Evolutionary conservation across 2,888 invertebrate genomes (phyloP), one percentile per base, ranked within the genome.

Genomic region (Eumacrocentrus americanus): DNA sequence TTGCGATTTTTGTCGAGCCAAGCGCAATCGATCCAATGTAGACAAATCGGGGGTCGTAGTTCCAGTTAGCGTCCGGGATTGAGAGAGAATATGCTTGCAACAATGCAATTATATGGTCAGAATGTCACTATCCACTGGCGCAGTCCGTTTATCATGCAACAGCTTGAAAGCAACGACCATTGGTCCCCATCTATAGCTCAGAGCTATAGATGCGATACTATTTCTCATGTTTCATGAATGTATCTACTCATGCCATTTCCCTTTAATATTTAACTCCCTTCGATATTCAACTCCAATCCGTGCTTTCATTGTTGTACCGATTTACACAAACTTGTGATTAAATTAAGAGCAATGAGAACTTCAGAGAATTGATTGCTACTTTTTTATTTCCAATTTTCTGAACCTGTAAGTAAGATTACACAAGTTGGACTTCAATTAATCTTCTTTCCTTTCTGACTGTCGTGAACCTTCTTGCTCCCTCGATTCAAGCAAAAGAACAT

Each of bases 91-190:
- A 35, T 51, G 42, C 54, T 14, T 56, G 44, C 37, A 59, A 64
- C 67, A 64, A 64, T 62, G 67, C 69, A 70, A 72, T 72, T 67
- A 68, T 69, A 71, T 70, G 65, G 69, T 64, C 61, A 62, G 57
- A 67, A 68, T 64, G 72, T 71, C 69, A 72, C 63, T 67, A 71
- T 72, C 70, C 68, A 70, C 68, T 61, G 72, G 67, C 54, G 65
- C 67, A 58, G 56, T 67, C 60, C 68, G 70, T 74, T 72, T 69
- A 68, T 74, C 71, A 73, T 72, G 74, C 67, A 73, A 72, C 73
- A 73, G 74, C 74, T 74, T 71, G 72, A 62, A 66, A 66, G 60
- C 59, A 62, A 61, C 52, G 50, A 25, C 37, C 14, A n/a, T n/a
- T n/a, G n/a, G n/a, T 22, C 12, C 12, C 23, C 23, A 9, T 22